These are phyloP conservation scores for Ridgeia piscesae DNA, from an alignment of 1,140 invertebrate species.

Conservation along the genomic window DNA sequence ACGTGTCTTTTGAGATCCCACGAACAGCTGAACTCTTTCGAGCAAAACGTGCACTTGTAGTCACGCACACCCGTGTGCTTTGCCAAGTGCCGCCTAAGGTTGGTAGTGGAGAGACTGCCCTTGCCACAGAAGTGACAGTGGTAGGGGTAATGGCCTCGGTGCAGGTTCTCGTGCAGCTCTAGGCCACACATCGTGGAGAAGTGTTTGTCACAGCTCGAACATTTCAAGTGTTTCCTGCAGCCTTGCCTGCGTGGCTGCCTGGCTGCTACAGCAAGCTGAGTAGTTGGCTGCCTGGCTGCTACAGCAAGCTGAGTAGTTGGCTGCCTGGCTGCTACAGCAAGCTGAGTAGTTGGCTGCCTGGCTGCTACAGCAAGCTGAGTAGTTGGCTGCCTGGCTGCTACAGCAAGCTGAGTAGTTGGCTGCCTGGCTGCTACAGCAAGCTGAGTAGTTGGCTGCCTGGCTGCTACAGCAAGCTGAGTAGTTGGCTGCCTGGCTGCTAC, in stretches of 20 bases:
- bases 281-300: not conserved
- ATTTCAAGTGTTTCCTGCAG: not conserved
- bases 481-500: too few species aligned
- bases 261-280: not conserved
- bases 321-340: not conserved
- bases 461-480: not conserved
- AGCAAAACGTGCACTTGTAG: not conserved
- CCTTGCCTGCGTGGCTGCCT: not conserved
- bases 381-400: not conserved
- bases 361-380: too few species aligned
- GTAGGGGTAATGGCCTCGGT: constrained; percentile 20
- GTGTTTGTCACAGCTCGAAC: not conserved
- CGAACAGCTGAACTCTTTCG: constrained; percentile 36
- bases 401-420: not conserved
- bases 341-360: not conserved
- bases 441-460: not conserved
- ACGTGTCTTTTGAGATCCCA: not conserved
- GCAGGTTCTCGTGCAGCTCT: not conserved
- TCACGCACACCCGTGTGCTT: not conserved
- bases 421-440: too few species aligned
- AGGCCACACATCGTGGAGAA: constrained; percentile 55
- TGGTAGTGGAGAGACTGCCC: constrained; percentile 64
- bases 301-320: too few species aligned
- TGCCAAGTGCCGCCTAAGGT: constrained; percentile 19
- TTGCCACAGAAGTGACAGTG: constrained; percentile 24